phyloP scores from a whole-genome alignment of 1,140 invertebrate species.

The Antheraea mylitta region DNA sequence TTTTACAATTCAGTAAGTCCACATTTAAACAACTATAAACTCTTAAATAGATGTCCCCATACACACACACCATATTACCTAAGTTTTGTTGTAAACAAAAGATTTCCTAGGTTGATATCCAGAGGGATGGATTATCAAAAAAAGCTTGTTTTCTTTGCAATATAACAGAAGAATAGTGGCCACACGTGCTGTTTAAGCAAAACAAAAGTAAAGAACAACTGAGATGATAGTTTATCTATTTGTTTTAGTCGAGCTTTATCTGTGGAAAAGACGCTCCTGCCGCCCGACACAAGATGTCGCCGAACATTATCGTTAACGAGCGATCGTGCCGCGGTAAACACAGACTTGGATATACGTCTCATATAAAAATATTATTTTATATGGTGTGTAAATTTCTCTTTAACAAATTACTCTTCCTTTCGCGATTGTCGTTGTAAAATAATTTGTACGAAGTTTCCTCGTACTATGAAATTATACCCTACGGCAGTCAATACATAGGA shows the following conservation, averaged over 20 bases:
- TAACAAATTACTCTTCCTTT: background rate
- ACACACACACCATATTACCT: no score
- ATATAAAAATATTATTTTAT: slow-evolving; percentile 5
- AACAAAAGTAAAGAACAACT: slow-evolving; percentile 7
- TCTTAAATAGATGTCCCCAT: no score
- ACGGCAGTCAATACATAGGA: no score
- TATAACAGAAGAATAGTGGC: background rate
- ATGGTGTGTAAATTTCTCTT: background rate
- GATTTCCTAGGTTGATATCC: no score
- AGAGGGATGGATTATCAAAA: no score
- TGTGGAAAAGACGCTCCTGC: slow-evolving; percentile 7
- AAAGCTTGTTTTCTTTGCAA: no score
- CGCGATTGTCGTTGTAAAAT: no score
- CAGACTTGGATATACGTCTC: slow-evolving; percentile 28
- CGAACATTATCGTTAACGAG: slow-evolving; percentile 44
- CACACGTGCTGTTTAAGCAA: background rate
- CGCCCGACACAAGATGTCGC: slow-evolving; percentile 34
- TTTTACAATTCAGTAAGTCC: no score
- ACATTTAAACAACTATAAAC: no score
- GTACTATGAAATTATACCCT: no score
- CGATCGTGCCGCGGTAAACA: slow-evolving; percentile 45
- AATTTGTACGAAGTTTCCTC: no score
- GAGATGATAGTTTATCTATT: slow-evolving; percentile 10
- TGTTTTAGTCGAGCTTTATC: background rate
- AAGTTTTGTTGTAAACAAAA: no score